Evolutionary conservation across 64 coral and sea anemone species (phyloP), one percentile per base, ranked within the genome.

Genomic region (Montipora foliosa): DNA sequence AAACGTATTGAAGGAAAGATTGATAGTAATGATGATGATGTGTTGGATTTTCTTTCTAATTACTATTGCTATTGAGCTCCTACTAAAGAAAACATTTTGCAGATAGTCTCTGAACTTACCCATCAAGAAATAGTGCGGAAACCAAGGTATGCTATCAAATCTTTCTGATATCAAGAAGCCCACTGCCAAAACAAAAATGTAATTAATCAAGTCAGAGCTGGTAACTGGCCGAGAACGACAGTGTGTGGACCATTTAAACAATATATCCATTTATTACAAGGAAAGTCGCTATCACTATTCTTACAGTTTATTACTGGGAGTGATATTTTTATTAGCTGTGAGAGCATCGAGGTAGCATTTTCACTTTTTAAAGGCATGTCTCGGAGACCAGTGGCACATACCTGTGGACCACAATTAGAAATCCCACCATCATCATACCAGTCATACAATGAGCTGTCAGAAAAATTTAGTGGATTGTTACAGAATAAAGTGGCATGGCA

Each of bases 291-390:
- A 29, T 60, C 17, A 80, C 17, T 59, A 13, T 93, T 96, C n/a
- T 84, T 96, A n/a, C 90, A 96, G 79, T 96, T 96, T 93, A 77
- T 89, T 8, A 96, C 95, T 67, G 95, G 95, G 59, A 93, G 95
- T 74, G 93, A 87, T 78, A 77, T 29, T 29, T 29, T 96, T 14
- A 71, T 96, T 49, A 57, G 71, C 2, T 79, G 88, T 59, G 47
- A 73, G 49, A 69, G 76, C 49, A 96, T 96, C 47, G 67, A 90
- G 58, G 91, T 96, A 59, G 29, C 59, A 69, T 96, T 96, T 76
- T 93, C 87, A 55, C 78, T 75, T 69, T 24, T 89, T 61, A 61
- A 75, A 77, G 87, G 91, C 51, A 70, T 84, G 89, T 20, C 71
- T 49, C 90, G 78, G 49, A 88, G 87, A 55, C 90, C 90, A 77